Percentiles rank a stretch among this genome's conserved stretches.
Evolutionary conservation across 2,113 vertebrate genomes (phyloP).

Genomic region (Prunella himalayana): DNA sequence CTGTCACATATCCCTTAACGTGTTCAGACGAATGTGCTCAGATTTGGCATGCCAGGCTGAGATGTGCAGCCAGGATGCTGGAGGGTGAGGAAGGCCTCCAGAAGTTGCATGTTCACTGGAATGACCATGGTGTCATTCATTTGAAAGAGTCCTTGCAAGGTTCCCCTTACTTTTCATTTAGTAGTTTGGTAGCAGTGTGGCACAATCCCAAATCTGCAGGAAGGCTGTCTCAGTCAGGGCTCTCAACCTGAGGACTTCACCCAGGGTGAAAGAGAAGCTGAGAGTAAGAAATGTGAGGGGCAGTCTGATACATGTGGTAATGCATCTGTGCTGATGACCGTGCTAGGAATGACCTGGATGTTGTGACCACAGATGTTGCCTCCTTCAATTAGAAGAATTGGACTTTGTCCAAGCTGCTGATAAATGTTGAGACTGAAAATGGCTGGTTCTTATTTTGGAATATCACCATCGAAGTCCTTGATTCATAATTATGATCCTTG

Average conservation of each 20-base stretch:
- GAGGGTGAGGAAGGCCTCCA: not conserved
- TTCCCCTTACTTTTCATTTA: not conserved
- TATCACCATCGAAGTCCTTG: conserved; percentile 28
- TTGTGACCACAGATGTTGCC: not conserved
- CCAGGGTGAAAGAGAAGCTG: not conserved
- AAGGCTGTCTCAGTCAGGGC: not conserved
- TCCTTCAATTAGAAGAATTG: not conserved
- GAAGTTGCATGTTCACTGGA: not conserved
- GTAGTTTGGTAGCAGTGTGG: not conserved
- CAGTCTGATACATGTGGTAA: not conserved
- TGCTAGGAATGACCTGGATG: not conserved
- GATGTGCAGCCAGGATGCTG: not conserved
- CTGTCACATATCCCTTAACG: not conserved
- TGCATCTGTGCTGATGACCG: not conserved
- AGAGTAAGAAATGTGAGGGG: not conserved
- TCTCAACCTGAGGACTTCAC: not conserved
- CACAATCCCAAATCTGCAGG: not conserved
- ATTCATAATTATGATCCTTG: conserved; percentile 2
- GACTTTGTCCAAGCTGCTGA: conserved; percentile 6
- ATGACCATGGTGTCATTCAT: not conserved
- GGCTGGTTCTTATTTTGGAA: conserved; percentile 41
- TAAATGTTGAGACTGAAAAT: conserved; percentile 29
- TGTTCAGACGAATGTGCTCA: not conserved
- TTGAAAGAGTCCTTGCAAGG: not conserved
- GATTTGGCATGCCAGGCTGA: not conserved